Percentiles rank a stretch among this genome's conserved stretches.
Conservation (phyloP, 2,113 vertebrate genomes). For the Bungarus multicinctus region DNA sequence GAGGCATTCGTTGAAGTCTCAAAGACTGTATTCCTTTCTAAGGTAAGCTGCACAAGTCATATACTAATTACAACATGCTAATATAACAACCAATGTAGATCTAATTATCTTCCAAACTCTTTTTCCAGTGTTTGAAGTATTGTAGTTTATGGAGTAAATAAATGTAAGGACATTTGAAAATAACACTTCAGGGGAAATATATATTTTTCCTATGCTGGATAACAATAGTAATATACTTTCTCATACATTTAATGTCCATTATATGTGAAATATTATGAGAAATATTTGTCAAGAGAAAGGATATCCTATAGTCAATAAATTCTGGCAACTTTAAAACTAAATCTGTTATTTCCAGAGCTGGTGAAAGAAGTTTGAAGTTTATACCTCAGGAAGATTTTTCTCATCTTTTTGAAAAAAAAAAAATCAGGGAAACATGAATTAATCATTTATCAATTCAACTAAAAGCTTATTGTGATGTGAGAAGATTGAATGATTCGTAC, state of each 20-base stretch:
- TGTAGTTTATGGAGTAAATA: neutral
- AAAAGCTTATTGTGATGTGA: conserved; percentile 21
- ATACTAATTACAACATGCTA: neutral
- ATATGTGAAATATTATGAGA: neutral
- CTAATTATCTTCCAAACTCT: neutral
- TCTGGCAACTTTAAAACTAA: neutral
- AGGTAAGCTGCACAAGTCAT: neutral
- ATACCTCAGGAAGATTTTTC: neutral
- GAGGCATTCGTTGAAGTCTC: neutral
- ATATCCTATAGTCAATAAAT: neutral
- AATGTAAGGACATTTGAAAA: neutral
- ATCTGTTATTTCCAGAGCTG: neutral
- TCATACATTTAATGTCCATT: neutral
- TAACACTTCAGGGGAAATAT: no score
- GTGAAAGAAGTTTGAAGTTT: neutral
- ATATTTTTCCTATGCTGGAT: neutral
- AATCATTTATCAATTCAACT: conserved; percentile 22
- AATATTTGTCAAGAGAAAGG: neutral
- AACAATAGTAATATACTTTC: neutral
- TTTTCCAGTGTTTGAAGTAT: neutral
- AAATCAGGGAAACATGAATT: neutral
- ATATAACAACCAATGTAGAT: neutral
- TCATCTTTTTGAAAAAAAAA: neutral
- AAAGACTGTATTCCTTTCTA: neutral
- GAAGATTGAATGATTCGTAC: conserved; percentile 6